Evolutionary conservation across 1,140 invertebrate species (phyloP), one percentile per base, ranked within the genome.

Genomic region (Oreohelix idahoensis): DNA sequence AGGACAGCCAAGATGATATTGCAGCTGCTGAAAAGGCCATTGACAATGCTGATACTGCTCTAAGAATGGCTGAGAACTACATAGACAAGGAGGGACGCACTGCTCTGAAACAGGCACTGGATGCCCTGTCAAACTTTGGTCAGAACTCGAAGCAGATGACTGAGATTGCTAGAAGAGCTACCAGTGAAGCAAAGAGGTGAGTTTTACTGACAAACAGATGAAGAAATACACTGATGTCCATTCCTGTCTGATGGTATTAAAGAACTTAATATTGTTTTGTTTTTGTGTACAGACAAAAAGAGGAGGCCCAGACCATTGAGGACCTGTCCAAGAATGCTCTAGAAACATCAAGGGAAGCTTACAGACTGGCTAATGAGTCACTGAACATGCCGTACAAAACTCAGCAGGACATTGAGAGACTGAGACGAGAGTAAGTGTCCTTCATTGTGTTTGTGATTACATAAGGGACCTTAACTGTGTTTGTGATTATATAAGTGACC

Each of bases 121-220:
- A 96, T 86, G 95, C 96, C 63, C 96, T 97, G 0, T 94, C 95
- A 69, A 95, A 97, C 92, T 97, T 97, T 91, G 97, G 97, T 11
- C 96, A 97, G 86, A 96, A 98, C 89, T 98, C 96, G 29, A 94
- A 96, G 36, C 95, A 96, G 87, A 98, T 99, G 96, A 97, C 97
- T 0, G 94, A 95, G 26, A 96, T 98, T 70, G 97, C 98, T 0
- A 95, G 96, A 81, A 95, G 97, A 90, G 97, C 98, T 5, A 94
- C 97, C 35, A 91, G 94, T 23, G 88, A 96, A 2, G 96, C 97
- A 0, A 96, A 97, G 86, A 93, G 95, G 93, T 94, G 95, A 69
- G 79, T 45, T n/a, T n/a, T n/a, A n/a, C n/a, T n/a, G n/a, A n/a
- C n/a, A n/a, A n/a, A n/a, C n/a, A n/a, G n/a, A n/a, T n/a, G n/a